Evolutionary conservation across 2,113 vertebrate genomes (phyloP), one percentile per base, ranked within the genome.

Genomic region (Nyctibius bracteatus): DNA sequence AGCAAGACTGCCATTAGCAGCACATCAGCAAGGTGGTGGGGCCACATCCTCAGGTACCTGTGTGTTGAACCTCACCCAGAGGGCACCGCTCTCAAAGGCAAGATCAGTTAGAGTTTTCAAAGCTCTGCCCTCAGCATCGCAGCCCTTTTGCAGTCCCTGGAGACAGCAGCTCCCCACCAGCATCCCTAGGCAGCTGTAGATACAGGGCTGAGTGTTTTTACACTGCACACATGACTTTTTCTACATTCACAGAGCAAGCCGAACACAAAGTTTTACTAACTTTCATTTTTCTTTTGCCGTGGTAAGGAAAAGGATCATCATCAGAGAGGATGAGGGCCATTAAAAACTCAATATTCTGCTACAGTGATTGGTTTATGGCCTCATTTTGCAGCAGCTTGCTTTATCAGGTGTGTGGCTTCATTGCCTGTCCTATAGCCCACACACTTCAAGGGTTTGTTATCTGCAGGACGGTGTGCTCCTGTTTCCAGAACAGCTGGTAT

Each of bases 311-410:
- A 73, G 14, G 19, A 54, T 65, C 37, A 44, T 43, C 31, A 70
- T 43, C 27, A 59, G 66, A 91, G 57, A 84, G 59, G 55, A 70
- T 47, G 35, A 79, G 52, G n/a, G 25, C 43, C 57, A 92, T 96
- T 89, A 88, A 91, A 95, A 88, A 47, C 62, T 88, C 83, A 86
- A 78, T 86, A 92, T 82, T 90, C 52, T 3, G 1, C 44, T 59
- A 24, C 61, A 68, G 31, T 33, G 65, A 19, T 63, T 71, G 57
- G 37, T 93, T 96, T 95, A 79, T 82, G 54, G 72, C 41, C 72
- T 89, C 51, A 77, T 91, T 83, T 93, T 65, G 44, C 77, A 82
- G 73, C 35, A 88, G 44, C 49, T 95, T 83, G 30, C 58, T 93
- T 94, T 79, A 94, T 85, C 57, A 74, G 27, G 16, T 52, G 52